Conservation (phyloP, 2,888 invertebrate species). For the Portevinia maculata region DNA sequence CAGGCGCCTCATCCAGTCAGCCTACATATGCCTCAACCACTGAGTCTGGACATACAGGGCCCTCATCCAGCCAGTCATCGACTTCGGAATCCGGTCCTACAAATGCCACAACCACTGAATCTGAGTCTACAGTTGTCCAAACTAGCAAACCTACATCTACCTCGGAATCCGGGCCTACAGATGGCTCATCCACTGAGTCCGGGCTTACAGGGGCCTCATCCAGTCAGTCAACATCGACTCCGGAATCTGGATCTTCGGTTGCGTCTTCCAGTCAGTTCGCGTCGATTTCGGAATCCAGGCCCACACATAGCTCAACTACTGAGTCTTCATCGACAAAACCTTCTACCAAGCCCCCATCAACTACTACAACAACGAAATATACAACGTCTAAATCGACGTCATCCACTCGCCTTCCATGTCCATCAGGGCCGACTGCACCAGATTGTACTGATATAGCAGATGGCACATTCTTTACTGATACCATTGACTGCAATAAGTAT, state of each 20-base stretch:
- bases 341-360: not conserved
- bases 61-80: not conserved
- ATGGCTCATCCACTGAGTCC: too few relatives aligned
- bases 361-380: not conserved
- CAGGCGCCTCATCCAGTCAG: not conserved
- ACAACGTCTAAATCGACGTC: not conserved
- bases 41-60: too few relatives aligned
- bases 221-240: too few relatives aligned
- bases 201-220: too few relatives aligned
- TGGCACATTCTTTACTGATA: slow-evolving; percentile 9
- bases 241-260: too few relatives aligned
- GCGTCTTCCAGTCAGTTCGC: too few relatives aligned
- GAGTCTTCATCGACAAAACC: too few relatives aligned
- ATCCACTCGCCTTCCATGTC: slow-evolving; percentile 20
- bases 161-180: too few relatives aligned
- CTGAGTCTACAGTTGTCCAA: not conserved
- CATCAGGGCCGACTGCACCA: slow-evolving; percentile 12
- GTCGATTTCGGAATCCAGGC: not conserved
- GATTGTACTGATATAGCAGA: slow-evolving; percentile 15
- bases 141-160: too few relatives aligned
- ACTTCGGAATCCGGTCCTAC: not conserved
- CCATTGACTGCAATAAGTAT: slow-evolving; percentile 44
- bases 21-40: not conserved
- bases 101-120: not conserved
- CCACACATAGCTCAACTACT: too few relatives aligned